phyloP scores from a whole-genome alignment of 2,888 invertebrate genomes.

The Thera obeliscata region DNA sequence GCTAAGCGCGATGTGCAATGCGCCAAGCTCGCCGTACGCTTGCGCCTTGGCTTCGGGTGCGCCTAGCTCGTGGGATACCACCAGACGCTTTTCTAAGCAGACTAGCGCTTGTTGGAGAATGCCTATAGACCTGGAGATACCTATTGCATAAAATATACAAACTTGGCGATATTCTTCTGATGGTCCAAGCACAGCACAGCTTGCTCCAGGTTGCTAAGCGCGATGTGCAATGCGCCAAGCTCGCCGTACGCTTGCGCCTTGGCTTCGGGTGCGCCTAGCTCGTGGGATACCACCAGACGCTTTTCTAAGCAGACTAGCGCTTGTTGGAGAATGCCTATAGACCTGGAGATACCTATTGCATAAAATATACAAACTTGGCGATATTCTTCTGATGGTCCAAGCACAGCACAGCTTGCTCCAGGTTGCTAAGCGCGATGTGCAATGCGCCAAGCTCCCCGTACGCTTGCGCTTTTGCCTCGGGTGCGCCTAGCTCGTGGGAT shows the following conservation, averaged over 20 bases:
- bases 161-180: constrained; percentile 93
- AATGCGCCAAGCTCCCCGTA: constrained; percentile 96
- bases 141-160: too few species aligned
- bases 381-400: constrained; percentile 95
- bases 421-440: constrained; percentile 89
- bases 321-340: constrained; percentile 94
- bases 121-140: too few species aligned
- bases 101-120: constrained; percentile 96
- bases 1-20: constrained; percentile 87
- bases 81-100: constrained; percentile 96
- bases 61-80: constrained; percentile 96
- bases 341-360: too few species aligned
- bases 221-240: constrained; percentile 90
- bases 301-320: constrained; percentile 97
- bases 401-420: constrained; percentile 96
- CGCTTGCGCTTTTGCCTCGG: constrained; percentile 95
- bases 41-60: constrained; percentile 94
- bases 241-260: constrained; percentile 98
- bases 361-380: too few species aligned
- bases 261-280: constrained; percentile 93
- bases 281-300: constrained; percentile 95
- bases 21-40: constrained; percentile 96
- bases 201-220: constrained; percentile 93
- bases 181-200: constrained; percentile 97
- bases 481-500: constrained; percentile 94